Base-by-base conservation (phyloP, 2,113 vertebrate genomes). In the Bubo scandiacus region DNA sequence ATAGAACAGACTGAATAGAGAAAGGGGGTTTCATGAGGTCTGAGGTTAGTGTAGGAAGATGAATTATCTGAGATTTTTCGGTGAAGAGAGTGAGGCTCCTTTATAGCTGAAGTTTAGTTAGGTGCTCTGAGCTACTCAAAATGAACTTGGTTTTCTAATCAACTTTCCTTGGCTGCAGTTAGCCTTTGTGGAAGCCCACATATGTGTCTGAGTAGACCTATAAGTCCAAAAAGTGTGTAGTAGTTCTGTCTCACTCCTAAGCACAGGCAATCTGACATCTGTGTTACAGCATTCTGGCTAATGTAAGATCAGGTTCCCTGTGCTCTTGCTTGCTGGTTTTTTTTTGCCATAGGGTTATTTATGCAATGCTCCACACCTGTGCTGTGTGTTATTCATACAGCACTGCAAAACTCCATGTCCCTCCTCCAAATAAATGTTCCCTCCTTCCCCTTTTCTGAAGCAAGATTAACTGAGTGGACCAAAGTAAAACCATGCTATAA, bases 371-470 rank as follows among this genome's bases (percentile, higher is more conserved):
- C 51, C 62, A 12, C 43, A 29, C 57, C 81, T 52, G 49, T 54
- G n/a, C 17, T 43, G 12, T 15, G 12, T 8, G 15, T 36, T 70
- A 18, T 12, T 54, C 27, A 13, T n/a, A 36, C 12, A 17, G 32
- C 21, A 8, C 59, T 42, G 42, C 19, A 73, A 70, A 55, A 20
- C 40, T 34, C 21, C 9, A 0, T 7, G 11, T 38, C 15, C 58
- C 17, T 20, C 49, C 38, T 32, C 36, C 55, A 49, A 20, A 49
- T 1, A 11, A 59, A 6, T 0, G 0, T 25, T 40, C 6, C n/a
- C 8, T 3, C 6, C 13, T 8, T 15, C 25, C 15, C 3, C 11
- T 40, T 23, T 49, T 49, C 25, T 58, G 62, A 6, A 29, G 40
- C 2, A 49, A 79, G 19, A 29, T 75, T 55, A 42, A 71, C 26